Base-by-base conservation (phyloP, 2,797 vertebrate genomes). In the Aplochiton taeniatus region DNA sequence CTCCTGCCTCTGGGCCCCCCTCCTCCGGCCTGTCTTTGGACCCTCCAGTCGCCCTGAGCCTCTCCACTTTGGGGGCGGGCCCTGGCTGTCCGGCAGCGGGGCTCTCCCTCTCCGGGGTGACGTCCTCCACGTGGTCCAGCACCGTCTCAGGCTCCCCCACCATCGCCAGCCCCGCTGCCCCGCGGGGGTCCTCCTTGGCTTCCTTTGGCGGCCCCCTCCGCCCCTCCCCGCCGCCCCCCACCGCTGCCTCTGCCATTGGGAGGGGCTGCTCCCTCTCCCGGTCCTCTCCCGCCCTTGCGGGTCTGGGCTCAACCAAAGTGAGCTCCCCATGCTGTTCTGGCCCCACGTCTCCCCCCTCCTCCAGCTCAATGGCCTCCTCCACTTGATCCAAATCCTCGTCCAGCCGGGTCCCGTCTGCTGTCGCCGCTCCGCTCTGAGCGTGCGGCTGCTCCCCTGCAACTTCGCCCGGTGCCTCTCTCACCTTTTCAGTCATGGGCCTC, bases 71-170 rank as follows among this genome's bases (percentile, higher is more conserved):
- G 18, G 48, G 61, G 53, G 46, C 63, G 58, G 45, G 49, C 50
- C 4, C 64, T 48, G 42, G 61, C 54, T 75, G 54, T 70, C 75
- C 19, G 42, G 42, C 59, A 48, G 13, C 63, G 61, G 51, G 11
- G 1, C 14, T 65, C 0, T 1, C 41, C 65, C 4, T 65, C 53
- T 79, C 54, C 47, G 16, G 5, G 43, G 45, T 31, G 6, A 46
- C 50, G 13, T 41, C 63, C 4, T 70, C 71, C 13, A 82, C 81
- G 60, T 91, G 77, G 46, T 85, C 87, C 42, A 85, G 76, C 61
- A 87, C 80, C 4, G 86, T 86, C 42, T 85, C 80, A 6, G 87
- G 87, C 54, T 88, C 85, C 55, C 81, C 76, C 4, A 13, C 73
- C 58, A 77, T 63, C 19, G 81, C 81, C 19, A 61, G 8, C 4